Evolutionary conservation across 2,797 vertebrate genomes (phyloP).

Genomic region (Tokudaia tokunoshimensis): DNA sequence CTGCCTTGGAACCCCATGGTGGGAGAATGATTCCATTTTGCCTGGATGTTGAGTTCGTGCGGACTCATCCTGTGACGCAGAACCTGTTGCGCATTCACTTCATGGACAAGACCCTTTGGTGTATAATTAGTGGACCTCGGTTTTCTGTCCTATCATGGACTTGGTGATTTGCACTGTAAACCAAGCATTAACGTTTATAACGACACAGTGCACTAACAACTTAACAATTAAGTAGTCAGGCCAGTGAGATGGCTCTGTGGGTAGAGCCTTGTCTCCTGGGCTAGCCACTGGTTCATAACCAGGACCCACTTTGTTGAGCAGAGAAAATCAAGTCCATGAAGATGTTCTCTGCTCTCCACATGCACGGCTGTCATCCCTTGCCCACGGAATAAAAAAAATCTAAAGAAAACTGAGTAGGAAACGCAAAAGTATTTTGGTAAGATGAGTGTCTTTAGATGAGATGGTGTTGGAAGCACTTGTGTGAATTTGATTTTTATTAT

Average conservation of each 20-base stretch:
- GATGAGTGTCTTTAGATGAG: neutral
- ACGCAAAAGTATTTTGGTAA: neutral
- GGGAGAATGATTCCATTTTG: neutral
- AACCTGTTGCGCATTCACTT: neutral
- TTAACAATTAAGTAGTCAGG: neutral
- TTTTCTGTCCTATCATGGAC: neutral
- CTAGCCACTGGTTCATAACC: neutral
- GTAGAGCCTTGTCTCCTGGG: neutral
- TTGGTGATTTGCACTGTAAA: neutral
- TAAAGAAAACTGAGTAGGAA: neutral
- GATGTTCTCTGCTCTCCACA: neutral
- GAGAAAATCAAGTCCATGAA: neutral
- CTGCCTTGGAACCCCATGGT: neutral
- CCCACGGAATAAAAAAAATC: neutral
- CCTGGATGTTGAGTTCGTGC: no score
- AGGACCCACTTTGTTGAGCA: neutral
- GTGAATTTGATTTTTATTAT: neutral
- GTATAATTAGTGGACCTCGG: no score
- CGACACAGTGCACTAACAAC: neutral
- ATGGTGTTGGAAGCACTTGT: neutral
- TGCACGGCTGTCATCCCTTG: no score
- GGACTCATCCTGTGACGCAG: fast-evolving
- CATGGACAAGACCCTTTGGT: no score
- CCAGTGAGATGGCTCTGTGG: neutral
- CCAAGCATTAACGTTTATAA: neutral